Conservation (phyloP, 2,113 vertebrate species). For the Mastomys coucha region DNA sequence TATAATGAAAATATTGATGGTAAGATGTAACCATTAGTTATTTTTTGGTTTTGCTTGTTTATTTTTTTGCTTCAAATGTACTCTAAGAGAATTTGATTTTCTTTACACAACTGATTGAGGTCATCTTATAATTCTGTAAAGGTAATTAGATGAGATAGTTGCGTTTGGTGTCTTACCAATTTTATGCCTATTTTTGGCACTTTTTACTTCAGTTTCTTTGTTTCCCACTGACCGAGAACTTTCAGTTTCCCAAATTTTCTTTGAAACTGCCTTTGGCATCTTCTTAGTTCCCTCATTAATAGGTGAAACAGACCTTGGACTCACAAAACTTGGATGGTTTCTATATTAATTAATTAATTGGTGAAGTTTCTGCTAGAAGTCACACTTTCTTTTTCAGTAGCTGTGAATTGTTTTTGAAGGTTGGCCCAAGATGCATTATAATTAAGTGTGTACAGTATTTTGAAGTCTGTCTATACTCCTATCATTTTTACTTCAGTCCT, state of each 20-base stretch:
- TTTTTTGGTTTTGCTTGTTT: too few relatives aligned
- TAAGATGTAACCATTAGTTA: background rate
- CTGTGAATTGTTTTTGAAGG: background rate
- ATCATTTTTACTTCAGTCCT: background rate
- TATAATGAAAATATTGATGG: background rate
- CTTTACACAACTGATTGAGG: background rate
- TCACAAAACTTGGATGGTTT: background rate
- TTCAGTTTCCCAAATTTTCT: conserved; percentile 1
- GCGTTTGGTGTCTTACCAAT: conserved; percentile 16
- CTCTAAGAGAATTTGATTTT: background rate
- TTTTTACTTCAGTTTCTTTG: conserved; percentile 40
- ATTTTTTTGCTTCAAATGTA: conserved; percentile 13
- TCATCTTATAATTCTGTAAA: conserved; percentile 40
- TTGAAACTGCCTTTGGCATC: background rate
- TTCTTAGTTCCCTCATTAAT: background rate
- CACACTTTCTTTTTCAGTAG: conserved; percentile 22
- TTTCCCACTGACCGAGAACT: background rate
- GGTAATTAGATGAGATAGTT: background rate
- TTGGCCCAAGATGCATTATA: background rate
- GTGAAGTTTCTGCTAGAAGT: background rate
- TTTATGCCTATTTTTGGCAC: background rate
- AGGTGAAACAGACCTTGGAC: conserved; percentile 35
- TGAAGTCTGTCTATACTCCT: background rate
- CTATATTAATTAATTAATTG: background rate
- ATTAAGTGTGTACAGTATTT: background rate